Conservation (phyloP, 2,888 invertebrate species). For the Protodeltote pygarga region DNA sequence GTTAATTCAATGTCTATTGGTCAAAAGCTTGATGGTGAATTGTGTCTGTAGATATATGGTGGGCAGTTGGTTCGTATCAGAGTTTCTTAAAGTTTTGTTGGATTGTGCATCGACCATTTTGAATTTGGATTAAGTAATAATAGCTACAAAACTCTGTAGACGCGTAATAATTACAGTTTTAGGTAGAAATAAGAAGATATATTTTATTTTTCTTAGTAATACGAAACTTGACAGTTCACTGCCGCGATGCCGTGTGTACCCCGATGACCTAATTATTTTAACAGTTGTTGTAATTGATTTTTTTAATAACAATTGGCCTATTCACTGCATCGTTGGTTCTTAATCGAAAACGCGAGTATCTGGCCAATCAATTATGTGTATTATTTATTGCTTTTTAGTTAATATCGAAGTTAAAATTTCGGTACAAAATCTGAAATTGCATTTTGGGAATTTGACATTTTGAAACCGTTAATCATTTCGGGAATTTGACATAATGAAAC, state of each 20-base stretch:
- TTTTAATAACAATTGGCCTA: too few relatives aligned
- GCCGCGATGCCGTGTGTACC: too few relatives aligned
- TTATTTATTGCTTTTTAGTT: too few relatives aligned
- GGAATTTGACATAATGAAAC: too few relatives aligned
- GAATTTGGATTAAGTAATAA: conserved; percentile 14
- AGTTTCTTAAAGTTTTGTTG: conserved; percentile 68
- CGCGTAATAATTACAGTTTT: not conserved
- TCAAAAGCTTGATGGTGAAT: conserved; percentile 63
- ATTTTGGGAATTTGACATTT: too few relatives aligned
- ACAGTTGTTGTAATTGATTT: too few relatives aligned
- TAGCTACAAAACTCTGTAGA: conserved; percentile 22
- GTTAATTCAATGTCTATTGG: conserved; percentile 25
- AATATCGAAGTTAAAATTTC: too few relatives aligned
- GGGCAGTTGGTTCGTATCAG: conserved; percentile 79
- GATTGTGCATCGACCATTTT: conserved; percentile 22
- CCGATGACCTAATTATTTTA: too few relatives aligned
- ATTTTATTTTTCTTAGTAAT: not conserved
- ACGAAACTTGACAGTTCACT: not conserved
- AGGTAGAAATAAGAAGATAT: not conserved
- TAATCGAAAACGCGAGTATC: too few relatives aligned
- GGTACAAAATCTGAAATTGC: too few relatives aligned
- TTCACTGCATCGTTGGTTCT: too few relatives aligned
- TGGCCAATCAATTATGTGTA: not conserved
- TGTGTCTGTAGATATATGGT: conserved; percentile 71
- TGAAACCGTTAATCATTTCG: too few relatives aligned